A percentile compares a stretch with the other conserved stretches of the same genome.
Conservation (phyloP, 2,113 vertebrate genomes). For the Brienomyrus brachyistius region DNA sequence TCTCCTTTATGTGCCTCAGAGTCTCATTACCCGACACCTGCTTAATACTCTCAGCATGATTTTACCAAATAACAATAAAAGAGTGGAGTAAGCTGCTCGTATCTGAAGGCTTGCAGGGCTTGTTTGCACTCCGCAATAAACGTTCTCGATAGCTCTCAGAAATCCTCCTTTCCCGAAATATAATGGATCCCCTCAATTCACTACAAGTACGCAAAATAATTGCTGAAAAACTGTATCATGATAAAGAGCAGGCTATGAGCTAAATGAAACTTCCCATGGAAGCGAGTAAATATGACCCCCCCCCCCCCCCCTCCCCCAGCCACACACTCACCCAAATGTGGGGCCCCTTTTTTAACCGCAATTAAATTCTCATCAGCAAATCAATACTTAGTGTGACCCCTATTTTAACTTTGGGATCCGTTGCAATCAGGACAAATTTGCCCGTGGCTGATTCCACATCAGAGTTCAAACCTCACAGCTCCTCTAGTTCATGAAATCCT, state of each 20-base stretch:
- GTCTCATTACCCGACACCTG: background rate
- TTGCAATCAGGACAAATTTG: background rate
- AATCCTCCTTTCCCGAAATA: background rate
- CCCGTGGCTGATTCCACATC: background rate
- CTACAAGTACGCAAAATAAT: background rate
- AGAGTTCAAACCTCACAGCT: background rate
- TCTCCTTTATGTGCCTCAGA: background rate
- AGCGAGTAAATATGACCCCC: background rate
- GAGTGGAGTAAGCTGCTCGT: background rate
- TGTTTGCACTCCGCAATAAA: background rate
- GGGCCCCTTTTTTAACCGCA: background rate
- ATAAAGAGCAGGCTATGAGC: background rate
- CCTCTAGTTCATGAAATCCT: background rate
- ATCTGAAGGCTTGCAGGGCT: background rate
- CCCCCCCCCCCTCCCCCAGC: background rate
- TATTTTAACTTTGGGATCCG: background rate
- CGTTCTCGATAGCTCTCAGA: background rate
- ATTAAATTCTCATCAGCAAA: conserved; percentile 12
- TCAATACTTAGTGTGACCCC: background rate
- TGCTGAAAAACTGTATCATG: background rate
- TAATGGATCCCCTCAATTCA: background rate
- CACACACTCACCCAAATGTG: background rate
- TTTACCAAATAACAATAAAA: background rate
- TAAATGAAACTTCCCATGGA: background rate
- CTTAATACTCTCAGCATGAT: background rate